Evolutionary conservation across 2,888 invertebrate species (phyloP), one percentile per base, ranked within the genome.

Genomic region (Amiota communis): DNA sequence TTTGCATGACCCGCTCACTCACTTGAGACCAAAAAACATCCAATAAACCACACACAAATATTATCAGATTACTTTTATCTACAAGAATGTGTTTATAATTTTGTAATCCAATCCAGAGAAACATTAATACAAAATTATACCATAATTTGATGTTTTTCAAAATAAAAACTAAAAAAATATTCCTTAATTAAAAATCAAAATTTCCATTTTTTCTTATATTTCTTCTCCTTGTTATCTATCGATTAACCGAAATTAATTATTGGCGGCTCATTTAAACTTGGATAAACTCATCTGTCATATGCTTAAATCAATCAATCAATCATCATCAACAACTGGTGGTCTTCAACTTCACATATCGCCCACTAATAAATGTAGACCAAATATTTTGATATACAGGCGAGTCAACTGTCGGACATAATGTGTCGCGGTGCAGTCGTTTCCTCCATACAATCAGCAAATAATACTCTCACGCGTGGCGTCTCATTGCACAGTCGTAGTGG

Each of bases 381-480:
- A 86, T 89, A 90, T 87, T 90, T 90, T 83, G 90, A 88, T 83
- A 87, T 90, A 81, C 89, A 90, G 90, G 90, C 89, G 80, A 90
- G 90, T 86, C 90, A 90, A 84, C 87, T 90, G 78, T 90, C 90
- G 86, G 90, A 90, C 81, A 90, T 90, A 78, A 84, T 90, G 82
- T 90, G 90, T 79, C 90, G 90, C 74, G 90, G 90, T 74, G 90
- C 90, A 13, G 89, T 89, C 75, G 90, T 90, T 77, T 90, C 90
- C 81, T 90, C 90, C 77, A 90, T 90, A 80, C 90, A 90, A 79
- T 90, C 90, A 79, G 90, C 90, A 4, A 90, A 89, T 76, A 90
- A 90, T 77, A 90, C 90, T 72, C 83, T 90, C 49, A 90, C 90
- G 72, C 86, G 90, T 13, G 90, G 90, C 64, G 88, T 90, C 56